These are phyloP conservation scores for Ibidorhyncha struthersii DNA, from an alignment of 2,113 vertebrate genomes.

Conservation along the genomic window DNA sequence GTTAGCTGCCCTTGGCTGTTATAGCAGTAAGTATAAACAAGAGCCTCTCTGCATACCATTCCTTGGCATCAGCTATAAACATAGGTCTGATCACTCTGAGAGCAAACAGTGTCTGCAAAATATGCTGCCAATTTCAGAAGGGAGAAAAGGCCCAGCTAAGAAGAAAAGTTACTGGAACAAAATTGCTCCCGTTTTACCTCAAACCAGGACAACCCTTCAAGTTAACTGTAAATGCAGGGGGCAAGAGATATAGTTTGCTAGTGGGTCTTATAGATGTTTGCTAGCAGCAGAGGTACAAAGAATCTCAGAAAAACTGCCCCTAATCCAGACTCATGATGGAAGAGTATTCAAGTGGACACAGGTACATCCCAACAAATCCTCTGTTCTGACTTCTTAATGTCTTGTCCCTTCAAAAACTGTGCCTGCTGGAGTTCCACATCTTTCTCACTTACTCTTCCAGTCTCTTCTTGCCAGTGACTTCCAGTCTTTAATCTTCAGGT, in stretches of 20 bases:
- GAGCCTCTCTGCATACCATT: no score
- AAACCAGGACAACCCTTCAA: background rate
- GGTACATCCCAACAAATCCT: background rate
- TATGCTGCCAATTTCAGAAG: no score
- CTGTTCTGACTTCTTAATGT: background rate
- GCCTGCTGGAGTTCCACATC: background rate
- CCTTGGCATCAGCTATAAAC: no score
- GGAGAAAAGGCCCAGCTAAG: no score
- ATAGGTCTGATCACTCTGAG: no score
- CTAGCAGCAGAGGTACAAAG: background rate
- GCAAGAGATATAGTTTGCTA: background rate
- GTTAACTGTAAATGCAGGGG: background rate
- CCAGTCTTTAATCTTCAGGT: background rate
- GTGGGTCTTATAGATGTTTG: background rate
- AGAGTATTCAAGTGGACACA: background rate
- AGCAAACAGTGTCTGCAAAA: no score
- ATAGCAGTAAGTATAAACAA: no score
- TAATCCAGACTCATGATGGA: background rate
- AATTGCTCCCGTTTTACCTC: no score
- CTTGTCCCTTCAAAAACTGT: background rate
- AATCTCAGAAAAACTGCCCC: background rate
- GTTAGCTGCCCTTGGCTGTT: no score
- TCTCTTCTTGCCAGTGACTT: background rate
- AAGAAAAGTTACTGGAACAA: no score
- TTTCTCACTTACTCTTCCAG: background rate